Base-by-base conservation (phyloP, 2,113 vertebrate genomes). In the Toxotes jaculatrix region DNA sequence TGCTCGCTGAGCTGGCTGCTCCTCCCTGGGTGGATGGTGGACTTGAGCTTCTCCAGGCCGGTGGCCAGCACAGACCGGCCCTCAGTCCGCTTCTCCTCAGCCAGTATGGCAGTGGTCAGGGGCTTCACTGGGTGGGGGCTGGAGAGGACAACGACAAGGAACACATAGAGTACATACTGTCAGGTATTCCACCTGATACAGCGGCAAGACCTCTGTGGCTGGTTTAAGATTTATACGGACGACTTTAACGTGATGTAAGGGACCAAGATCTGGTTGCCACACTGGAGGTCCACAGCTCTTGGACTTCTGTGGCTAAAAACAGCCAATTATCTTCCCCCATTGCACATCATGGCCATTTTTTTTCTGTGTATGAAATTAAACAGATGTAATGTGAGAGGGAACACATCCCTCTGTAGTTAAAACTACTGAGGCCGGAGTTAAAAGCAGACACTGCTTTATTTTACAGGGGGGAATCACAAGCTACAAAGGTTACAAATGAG, bases 101-200 rank as follows among this genome's bases (percentile, higher is more conserved):
- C 59, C 86, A 82, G 57, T 40, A 60, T 61, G 88, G 87, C 65
- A 0, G 95, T 76, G 1, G 92, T 97, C 91, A 99, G 95, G 62
- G 98, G 98, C 91, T 96, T 98, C 95, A 99, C 97, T 0, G 94
- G 96, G 83, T 98, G 97, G 12, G 97, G 98, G 83, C 98, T 99
- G 91, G 0, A 40, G 60, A 53, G 19, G 45, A 61, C n/a, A 21
- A 66, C 57, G 68, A 38, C 23, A 72, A 61, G 4, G 63, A 7
- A 49, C 4, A 49, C 32, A 51, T 14, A 85, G 36, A 80, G 1
- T 2, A 43, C 5, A 27, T 0, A 70, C 14, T 7, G 75, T 88
- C 67, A 89, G 63, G 7, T 21, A 36, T 51, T 12, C 4, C 34
- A 27, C 34, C 7, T 53, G 5, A 64, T 5, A 27, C 2, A 2